phyloP scores from a whole-genome alignment of 1,140 invertebrate genomes.

The Leucophenga varia region DNA sequence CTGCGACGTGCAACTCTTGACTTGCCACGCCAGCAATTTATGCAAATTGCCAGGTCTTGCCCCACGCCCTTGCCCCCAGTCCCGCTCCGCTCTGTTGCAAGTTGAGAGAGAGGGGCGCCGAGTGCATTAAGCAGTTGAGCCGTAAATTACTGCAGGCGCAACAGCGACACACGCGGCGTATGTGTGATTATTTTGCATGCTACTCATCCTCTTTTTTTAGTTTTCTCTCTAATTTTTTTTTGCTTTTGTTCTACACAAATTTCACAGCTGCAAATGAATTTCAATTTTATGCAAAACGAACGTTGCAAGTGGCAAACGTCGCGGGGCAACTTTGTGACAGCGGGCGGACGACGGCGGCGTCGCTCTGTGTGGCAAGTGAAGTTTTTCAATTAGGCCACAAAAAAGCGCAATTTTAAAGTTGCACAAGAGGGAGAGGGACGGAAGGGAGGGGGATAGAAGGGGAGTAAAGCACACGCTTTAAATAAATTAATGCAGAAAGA shows the following conservation, averaged over 20 bases:
- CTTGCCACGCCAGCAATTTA: slow-evolving; percentile 28
- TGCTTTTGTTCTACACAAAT: slow-evolving; percentile 12
- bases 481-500: too few species aligned
- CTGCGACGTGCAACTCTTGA: too few species aligned
- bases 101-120: slow-evolving; percentile 5
- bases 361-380: slow-evolving; percentile 5
- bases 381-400: slow-evolving; percentile 20
- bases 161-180: slow-evolving; percentile 21
- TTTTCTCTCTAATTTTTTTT: neutral
- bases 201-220: neutral
- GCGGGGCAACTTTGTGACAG: too few species aligned
- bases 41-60: slow-evolving; percentile 36
- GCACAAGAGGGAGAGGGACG: slow-evolving; percentile 4
- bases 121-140: slow-evolving; percentile 31
- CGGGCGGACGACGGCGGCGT: slow-evolving; percentile 3
- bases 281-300: slow-evolving; percentile 27
- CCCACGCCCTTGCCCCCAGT: too few species aligned
- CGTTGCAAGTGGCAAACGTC: too few species aligned
- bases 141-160: slow-evolving; percentile 19
- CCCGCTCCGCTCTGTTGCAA: slow-evolving; percentile 8
- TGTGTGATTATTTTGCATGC: slow-evolving; percentile 18
- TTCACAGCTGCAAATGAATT: slow-evolving; percentile 43
- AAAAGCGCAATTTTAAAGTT: slow-evolving; percentile 2
- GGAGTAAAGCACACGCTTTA: too few species aligned
- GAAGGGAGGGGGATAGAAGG: too few species aligned